A percentile compares a stretch with the other conserved stretches of the same genome.
These are phyloP conservation scores for Sarcophaga peregrina DNA, from an alignment of 1,140 invertebrate genomes.

Conservation along the genomic window DNA sequence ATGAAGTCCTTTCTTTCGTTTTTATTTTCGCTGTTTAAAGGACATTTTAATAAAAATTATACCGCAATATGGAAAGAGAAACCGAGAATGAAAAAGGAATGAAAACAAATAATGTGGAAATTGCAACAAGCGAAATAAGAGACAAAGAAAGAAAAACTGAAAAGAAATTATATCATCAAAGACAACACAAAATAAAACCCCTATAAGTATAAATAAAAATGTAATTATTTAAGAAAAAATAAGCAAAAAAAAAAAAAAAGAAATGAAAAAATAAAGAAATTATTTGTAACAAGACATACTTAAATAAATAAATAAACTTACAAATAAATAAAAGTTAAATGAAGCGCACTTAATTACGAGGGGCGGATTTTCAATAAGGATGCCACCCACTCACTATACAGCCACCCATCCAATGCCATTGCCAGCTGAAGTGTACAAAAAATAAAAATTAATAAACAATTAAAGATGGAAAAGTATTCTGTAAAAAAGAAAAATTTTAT, in stretches of 20 bases:
- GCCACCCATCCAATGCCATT: background rate
- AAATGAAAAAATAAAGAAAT: too few species aligned
- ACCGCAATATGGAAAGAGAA: background rate
- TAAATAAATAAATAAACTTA: background rate
- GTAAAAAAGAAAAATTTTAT: too few species aligned
- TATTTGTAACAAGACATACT: background rate
- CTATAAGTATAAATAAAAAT: background rate
- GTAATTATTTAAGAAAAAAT: background rate
- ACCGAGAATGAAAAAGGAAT: too few species aligned
- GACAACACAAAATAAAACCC: background rate
- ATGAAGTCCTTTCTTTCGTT: background rate
- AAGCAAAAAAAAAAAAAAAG: too few species aligned
- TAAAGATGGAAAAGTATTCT: background rate
- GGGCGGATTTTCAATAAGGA: too few species aligned
- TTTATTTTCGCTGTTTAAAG: background rate
- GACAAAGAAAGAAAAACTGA: background rate
- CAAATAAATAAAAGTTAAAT: slow-evolving; percentile 16
- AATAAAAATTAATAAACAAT: background rate
- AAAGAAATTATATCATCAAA: background rate
- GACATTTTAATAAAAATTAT: background rate
- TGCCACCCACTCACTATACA: background rate
- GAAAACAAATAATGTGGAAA: background rate
- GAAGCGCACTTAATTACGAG: background rate
- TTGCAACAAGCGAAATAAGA: background rate
- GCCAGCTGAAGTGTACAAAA: background rate